These are phyloP conservation scores for Atrina japonica DNA, from an alignment of 2,888 invertebrate species.

Conservation along the genomic window DNA sequence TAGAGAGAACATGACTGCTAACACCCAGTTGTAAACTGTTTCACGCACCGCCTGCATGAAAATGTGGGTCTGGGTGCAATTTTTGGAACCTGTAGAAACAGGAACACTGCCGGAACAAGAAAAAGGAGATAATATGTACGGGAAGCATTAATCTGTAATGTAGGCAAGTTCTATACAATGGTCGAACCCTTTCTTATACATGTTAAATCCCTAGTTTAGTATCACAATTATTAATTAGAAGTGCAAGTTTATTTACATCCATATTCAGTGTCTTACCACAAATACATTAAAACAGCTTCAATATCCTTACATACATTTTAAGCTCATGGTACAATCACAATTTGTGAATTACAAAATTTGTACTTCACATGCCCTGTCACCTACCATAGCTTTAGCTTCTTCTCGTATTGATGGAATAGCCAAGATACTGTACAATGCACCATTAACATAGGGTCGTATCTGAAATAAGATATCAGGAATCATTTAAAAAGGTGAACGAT, in stretches of 20 bases:
- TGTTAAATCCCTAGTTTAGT: too few species aligned
- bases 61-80: conserved; percentile 70
- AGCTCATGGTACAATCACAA: neutral
- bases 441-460: conserved; percentile 83
- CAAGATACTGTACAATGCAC: conserved; percentile 83
- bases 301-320: too few species aligned
- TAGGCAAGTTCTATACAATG: too few species aligned
- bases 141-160: too few species aligned
- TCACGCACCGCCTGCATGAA: conserved; percentile 62
- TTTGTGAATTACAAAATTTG: too few species aligned
- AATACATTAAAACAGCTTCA: too few species aligned
- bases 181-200: too few species aligned
- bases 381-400: conserved; percentile 82
- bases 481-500: too few species aligned
- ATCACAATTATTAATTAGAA: too few species aligned
- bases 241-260: neutral
- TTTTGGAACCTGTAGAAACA: conserved; percentile 60
- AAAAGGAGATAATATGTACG: neutral
- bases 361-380: conserved; percentile 29
- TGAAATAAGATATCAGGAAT: too few species aligned
- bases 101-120: neutral
- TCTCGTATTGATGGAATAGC: conserved; percentile 82
- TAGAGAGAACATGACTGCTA: conserved; percentile 76
- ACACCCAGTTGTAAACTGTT: conserved; percentile 53
- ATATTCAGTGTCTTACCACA: neutral